These are phyloP conservation scores for Tolypeutes matacus DNA, from an alignment of 2,797 vertebrate genomes.

Conservation along the genomic window DNA sequence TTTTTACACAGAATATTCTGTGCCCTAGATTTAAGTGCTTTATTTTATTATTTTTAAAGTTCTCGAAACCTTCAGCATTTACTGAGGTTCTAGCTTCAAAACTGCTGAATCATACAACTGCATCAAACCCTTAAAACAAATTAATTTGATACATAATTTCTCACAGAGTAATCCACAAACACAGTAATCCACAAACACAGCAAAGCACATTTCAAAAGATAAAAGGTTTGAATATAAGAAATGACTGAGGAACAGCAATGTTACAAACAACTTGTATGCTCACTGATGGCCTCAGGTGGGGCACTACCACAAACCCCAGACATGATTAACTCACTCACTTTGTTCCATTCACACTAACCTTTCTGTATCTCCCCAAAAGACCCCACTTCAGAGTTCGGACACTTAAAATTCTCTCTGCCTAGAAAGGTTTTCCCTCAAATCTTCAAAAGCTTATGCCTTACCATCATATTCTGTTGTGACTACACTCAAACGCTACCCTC, in stretches of 20 bases:
- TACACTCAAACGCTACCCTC: background rate
- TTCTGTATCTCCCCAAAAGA: background rate
- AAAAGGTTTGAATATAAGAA: slow-evolving; percentile 45
- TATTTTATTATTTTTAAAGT: slow-evolving; percentile 70
- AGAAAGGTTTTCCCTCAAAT: background rate
- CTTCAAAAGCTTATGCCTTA: background rate
- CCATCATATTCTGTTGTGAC: background rate
- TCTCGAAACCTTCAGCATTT: slow-evolving; percentile 50
- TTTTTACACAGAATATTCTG: slow-evolving; percentile 77
- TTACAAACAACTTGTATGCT: too few species aligned
- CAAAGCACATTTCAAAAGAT: slow-evolving; percentile 62
- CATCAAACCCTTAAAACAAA: slow-evolving; percentile 68
- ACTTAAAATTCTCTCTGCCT: background rate
- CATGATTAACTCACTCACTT: background rate
- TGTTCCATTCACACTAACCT: background rate
- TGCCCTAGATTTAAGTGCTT: slow-evolving; percentile 65
- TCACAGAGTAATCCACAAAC: slow-evolving; percentile 43
- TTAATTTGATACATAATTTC: slow-evolving; percentile 61
- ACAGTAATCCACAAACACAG: too few species aligned
- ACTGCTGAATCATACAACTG: slow-evolving; percentile 61
- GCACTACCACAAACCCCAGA: background rate
- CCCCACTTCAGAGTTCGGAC: background rate
- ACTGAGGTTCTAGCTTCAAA: slow-evolving; percentile 57
- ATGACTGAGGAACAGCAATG: background rate
- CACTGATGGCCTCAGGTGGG: background rate